Base-by-base conservation (phyloP, 2,888 invertebrate genomes). In the Brenthis daphne region DNA sequence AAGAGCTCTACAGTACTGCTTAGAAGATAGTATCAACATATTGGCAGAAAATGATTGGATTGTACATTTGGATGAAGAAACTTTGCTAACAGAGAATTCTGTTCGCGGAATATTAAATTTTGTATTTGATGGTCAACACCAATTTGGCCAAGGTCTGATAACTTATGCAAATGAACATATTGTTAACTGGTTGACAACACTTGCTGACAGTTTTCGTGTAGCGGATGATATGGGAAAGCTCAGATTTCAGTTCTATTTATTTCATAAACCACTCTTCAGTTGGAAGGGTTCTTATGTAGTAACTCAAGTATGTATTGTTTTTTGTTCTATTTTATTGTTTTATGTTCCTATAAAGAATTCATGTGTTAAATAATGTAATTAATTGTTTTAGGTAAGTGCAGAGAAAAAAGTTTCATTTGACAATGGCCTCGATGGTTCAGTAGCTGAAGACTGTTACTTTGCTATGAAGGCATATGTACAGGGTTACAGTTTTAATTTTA, bases 251-350 rank as follows among this genome's bases (percentile, higher is more conserved):
- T 98, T 99, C 83, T 96, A 96, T 80, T 93, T 97, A 87, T 98
- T 99, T 86, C 98, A 99, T 85, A 97, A 97, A 84, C 99, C 99
- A 20, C 93, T 98, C 67, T 98, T 99, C 88, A 98, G 98, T 86
- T 99, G 99, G 98, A 99, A 99, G 91, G 99, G 99, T 72, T 99
- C 99, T 56, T 99, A 97, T 90, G 99, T 99, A 75, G 98, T 99
- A 12, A 98, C 98, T 74, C 98, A 98, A 95, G 98, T 98, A 80
- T 80, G 82, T 79, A 58, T 54, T 48, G 29, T 14, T 37, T 33
- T 43, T 53, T 53, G 8, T 53, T 37, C 12, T 47, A 3, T 58
- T 55, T 70, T 54, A n/a, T 29, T n/a, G n/a, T 47, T 16, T 48
- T 12, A 12, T 13, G 14, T 3, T 48, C 29, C 6, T 54, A 13